Conservation (phyloP, 2,888 invertebrate genomes). For the Oxycera nigricornis region DNA sequence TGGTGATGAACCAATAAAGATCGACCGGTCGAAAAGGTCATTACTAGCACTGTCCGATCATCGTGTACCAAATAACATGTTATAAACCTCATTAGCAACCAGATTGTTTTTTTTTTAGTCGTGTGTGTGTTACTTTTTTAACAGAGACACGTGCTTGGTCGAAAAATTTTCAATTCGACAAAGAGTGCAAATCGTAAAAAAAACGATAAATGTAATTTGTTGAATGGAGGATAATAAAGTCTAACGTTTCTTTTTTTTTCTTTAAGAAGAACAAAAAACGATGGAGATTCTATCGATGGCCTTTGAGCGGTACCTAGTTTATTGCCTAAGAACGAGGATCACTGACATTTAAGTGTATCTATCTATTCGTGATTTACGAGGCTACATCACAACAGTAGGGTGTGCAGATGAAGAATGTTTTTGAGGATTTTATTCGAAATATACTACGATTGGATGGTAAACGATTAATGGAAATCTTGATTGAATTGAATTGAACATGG, state of each 20-base stretch:
- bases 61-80: background rate
- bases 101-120: background rate
- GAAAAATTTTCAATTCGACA: background rate
- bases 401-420: too few relatives aligned
- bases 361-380: background rate
- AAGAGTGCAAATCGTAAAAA: background rate
- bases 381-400: too few relatives aligned
- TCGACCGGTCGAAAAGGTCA: background rate
- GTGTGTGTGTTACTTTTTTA: background rate
- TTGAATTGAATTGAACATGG: too few relatives aligned
- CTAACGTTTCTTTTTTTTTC: conserved; percentile 1
- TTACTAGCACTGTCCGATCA: background rate
- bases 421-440: too few relatives aligned
- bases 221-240: conserved; percentile 11
- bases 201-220: background rate
- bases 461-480: too few relatives aligned
- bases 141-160: background rate
- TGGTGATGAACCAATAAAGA: background rate
- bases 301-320: conserved; percentile 21
- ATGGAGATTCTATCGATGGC: conserved; percentile 25
- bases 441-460: too few relatives aligned
- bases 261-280: too few relatives aligned
- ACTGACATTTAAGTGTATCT: background rate
- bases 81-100: conserved; percentile 21
- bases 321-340: conserved; percentile 9